Conservation (phyloP, 2,888 invertebrate genomes). For the Eurytoma californica region DNA sequence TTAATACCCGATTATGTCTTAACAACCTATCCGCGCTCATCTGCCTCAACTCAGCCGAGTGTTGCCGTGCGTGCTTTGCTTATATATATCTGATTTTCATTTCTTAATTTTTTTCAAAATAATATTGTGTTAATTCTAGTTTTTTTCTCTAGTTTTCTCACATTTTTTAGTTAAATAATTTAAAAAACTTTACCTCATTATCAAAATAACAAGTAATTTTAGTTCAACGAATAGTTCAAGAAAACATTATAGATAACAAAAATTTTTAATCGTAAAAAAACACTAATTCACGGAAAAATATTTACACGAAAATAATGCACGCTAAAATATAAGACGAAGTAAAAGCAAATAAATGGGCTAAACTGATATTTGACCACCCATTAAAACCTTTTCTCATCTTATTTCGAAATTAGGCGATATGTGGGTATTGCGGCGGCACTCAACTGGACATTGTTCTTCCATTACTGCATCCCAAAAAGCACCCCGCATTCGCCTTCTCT, state of each 20-base stretch:
- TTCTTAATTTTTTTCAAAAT: constrained; percentile 30
- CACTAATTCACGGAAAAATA: too few relatives aligned
- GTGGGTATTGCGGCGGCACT: constrained; percentile 50
- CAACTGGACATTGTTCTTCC: constrained; percentile 64
- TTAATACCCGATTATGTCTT: constrained; percentile 74
- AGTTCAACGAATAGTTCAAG: too few relatives aligned
- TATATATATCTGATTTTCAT: constrained; percentile 19
- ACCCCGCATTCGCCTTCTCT: constrained; percentile 42
- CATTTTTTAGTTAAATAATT: too few relatives aligned
- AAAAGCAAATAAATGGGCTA: constrained; percentile 37
- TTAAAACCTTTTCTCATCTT: constrained; percentile 25
- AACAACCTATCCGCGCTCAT: constrained; percentile 65
- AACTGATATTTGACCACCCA: constrained; percentile 20
- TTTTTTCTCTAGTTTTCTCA: constrained; percentile 17
- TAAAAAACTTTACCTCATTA: too few relatives aligned
- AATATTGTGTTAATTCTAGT: constrained; percentile 36
- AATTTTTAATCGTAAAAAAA: too few relatives aligned
- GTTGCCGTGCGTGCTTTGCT: constrained; percentile 34
- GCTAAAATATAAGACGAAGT: too few relatives aligned
- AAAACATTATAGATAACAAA: too few relatives aligned
- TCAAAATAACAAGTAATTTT: too few relatives aligned
- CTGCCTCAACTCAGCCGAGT: constrained; percentile 37
- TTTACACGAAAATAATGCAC: too few relatives aligned
- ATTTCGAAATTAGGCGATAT: constrained; percentile 53
- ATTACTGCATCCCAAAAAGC: constrained; percentile 62